Evolutionary conservation across 2,888 invertebrate species (phyloP).

Genomic region (Sipha maydis): DNA sequence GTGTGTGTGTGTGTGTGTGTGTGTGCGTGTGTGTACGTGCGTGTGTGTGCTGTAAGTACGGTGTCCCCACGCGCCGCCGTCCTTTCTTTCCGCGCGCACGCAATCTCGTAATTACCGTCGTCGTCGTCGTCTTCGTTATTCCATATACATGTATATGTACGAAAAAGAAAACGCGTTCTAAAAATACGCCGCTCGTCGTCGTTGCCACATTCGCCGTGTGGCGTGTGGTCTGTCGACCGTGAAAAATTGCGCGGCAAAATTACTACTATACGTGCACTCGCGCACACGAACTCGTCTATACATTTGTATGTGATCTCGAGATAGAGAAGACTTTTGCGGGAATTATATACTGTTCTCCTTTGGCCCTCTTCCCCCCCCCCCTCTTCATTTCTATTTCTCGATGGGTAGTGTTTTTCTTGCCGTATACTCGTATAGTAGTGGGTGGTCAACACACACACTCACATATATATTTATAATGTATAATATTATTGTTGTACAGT

Average conservation of each 20-base stretch:
- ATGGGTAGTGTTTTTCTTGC: conserved; percentile 1
- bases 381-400: background rate
- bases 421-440: background rate
- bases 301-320: background rate
- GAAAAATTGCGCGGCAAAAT: conserved; percentile 59
- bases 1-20: background rate
- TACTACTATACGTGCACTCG: background rate
- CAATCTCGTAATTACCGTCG: conserved; percentile 54
- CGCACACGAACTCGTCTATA: background rate
- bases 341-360: background rate
- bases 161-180: conserved; percentile 55
- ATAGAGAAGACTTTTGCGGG: background rate
- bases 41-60: background rate
- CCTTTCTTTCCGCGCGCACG: conserved; percentile 49
- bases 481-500: background rate
- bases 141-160: background rate
- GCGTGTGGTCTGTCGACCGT: conserved; percentile 38
- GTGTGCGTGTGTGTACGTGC: conserved; percentile 12
- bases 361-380: background rate
- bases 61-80: conserved; percentile 43
- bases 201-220: background rate
- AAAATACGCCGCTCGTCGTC: conserved; percentile 4
- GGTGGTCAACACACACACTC: too few species aligned
- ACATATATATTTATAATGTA: background rate
- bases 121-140: background rate